Evolutionary conservation across 1,140 invertebrate genomes (phyloP).

Genomic region (Eupeodes corollae): DNA sequence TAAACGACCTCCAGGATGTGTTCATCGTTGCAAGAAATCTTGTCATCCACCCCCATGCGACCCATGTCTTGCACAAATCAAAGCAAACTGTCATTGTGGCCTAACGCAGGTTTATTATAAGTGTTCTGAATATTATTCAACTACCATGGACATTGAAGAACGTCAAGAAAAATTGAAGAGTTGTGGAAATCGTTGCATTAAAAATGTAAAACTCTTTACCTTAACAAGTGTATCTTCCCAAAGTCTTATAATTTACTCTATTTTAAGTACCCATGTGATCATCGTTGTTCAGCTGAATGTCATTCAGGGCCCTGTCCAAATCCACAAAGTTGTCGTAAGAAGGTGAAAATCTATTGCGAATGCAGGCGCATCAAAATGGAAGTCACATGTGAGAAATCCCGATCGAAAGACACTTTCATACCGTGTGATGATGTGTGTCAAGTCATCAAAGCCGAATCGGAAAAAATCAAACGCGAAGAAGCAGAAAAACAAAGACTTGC

Average conservation of each 20-base stretch:
- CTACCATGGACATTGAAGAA: conserved; percentile 34
- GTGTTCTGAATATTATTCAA: conserved; percentile 53
- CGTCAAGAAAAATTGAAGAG: conserved; percentile 16
- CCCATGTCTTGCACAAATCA: conserved; percentile 59
- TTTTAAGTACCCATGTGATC: conserved; percentile 52
- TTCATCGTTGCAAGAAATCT: conserved; percentile 58
- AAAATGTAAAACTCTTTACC: conserved; percentile 49
- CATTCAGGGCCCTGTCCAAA: conserved; percentile 63
- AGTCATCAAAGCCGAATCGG: conserved; percentile 43
- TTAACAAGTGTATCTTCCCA: neutral
- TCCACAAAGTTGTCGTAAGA: conserved; percentile 60
- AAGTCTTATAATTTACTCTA: conserved; percentile 15
- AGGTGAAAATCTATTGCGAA: conserved; percentile 63
- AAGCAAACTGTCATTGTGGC: conserved; percentile 68
- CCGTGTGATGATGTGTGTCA: conserved; percentile 52
- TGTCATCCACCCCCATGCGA: conserved; percentile 65
- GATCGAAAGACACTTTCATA: conserved; percentile 40
- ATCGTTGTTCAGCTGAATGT: conserved; percentile 64
- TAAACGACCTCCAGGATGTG: conserved; percentile 60
- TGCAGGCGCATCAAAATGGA: conserved; percentile 62
- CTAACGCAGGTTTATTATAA: conserved; percentile 59
- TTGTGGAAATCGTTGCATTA: conserved; percentile 67
- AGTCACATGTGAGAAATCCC: conserved; percentile 53
- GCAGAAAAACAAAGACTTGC: conserved; percentile 43
- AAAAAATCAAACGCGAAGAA: conserved; percentile 41